These are phyloP conservation scores for Crotophaga sulcirostris DNA, from an alignment of 2,113 vertebrate genomes.

Conservation along the genomic window DNA sequence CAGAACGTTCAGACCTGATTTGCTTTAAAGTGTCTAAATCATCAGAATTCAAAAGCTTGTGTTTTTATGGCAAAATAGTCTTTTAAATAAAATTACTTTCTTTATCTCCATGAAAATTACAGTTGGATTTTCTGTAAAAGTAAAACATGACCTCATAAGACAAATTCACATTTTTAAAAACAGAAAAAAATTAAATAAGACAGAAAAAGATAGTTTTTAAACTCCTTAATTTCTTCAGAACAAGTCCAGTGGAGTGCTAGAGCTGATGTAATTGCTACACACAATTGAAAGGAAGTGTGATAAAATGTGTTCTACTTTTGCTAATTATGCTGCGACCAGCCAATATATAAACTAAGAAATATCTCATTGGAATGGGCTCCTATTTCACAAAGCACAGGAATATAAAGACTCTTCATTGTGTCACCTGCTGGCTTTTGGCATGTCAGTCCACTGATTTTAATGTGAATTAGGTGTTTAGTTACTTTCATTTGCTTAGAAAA, in stretches of 20 bases:
- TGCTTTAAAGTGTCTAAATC: neutral
- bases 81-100: neutral
- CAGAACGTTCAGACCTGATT: neutral
- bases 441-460: neutral
- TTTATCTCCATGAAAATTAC: neutral
- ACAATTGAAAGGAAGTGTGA: neutral
- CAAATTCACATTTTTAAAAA: neutral
- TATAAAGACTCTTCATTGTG: neutral
- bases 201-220: neutral
- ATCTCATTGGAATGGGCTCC: neutral
- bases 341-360: neutral
- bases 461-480: neutral
- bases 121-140: neutral
- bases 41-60: neutral
- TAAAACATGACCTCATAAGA: neutral
- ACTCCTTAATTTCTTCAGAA: neutral
- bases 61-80: neutral
- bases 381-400: neutral
- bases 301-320: neutral
- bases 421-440: neutral
- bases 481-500: neutral
- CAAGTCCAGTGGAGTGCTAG: neutral
- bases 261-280: neutral
- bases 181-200: neutral
- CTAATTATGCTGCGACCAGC: neutral